Conservation (phyloP, 92 coral and sea anemone species). For the Epizoanthus illoricatus region DNA sequence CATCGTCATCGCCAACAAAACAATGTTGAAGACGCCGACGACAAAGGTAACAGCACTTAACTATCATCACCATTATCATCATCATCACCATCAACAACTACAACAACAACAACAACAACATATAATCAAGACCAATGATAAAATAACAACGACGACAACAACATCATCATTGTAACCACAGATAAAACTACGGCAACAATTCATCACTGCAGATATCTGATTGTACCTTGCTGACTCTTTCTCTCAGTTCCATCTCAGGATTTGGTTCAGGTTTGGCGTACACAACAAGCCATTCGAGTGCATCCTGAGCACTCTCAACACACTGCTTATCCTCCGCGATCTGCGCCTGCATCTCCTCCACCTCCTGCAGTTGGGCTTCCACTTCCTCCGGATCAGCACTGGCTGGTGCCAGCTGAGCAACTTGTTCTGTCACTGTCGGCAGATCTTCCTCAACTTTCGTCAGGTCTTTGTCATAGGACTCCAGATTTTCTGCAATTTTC, state of each 20-base stretch:
- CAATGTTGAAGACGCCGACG: too few relatives aligned
- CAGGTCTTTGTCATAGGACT: constrained; percentile 61
- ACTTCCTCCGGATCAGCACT: constrained; percentile 83
- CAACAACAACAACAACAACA: too few relatives aligned
- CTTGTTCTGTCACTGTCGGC: constrained; percentile 66
- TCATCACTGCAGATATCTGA: too few relatives aligned
- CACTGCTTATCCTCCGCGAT: constrained; percentile 69
- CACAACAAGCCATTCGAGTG: constrained; percentile 76
- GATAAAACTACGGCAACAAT: too few relatives aligned
- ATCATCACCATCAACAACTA: too few relatives aligned
- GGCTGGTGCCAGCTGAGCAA: constrained; percentile 65
- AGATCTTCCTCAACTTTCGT: constrained; percentile 70
- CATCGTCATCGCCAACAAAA: too few relatives aligned
- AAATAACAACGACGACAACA: too few relatives aligned
- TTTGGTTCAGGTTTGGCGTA: constrained; percentile 77
- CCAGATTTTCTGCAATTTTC: constrained; percentile 62
- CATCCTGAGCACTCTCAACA: constrained; percentile 82
- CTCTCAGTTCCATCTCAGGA: constrained; percentile 56
- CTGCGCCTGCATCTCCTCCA: constrained; percentile 65
- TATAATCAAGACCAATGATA: too few relatives aligned
- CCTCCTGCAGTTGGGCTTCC: constrained; percentile 74
- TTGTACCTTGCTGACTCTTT: constrained; percentile 45
- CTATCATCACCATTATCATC: too few relatives aligned
- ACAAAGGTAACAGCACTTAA: too few relatives aligned
- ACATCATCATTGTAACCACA: too few relatives aligned